phyloP scores from a whole-genome alignment of 1,140 invertebrate genomes.

The Chelonus insularis region DNA sequence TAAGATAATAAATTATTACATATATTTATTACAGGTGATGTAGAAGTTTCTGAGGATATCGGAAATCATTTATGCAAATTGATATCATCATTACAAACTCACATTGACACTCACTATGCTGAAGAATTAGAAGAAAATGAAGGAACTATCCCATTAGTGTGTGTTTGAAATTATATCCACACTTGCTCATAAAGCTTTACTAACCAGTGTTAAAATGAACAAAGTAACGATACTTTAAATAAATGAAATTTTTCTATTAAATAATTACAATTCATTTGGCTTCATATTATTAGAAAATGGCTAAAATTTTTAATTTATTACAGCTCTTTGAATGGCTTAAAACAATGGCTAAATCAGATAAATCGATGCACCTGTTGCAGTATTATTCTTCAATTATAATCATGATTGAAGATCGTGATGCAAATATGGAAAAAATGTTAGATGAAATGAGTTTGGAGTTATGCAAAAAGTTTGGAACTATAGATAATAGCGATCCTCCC shows the following conservation, averaged over 20 bases:
- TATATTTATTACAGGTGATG: too few relatives aligned
- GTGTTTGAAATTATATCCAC: conserved; percentile 53
- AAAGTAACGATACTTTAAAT: conserved; percentile 30
- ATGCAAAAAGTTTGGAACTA: conserved; percentile 46
- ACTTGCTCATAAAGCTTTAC: conserved; percentile 51
- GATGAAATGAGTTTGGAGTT: conserved; percentile 52
- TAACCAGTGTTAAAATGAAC: conserved; percentile 36
- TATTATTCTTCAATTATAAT: conserved; percentile 47
- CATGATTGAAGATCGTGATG: conserved; percentile 45
- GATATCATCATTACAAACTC: conserved; percentile 35
- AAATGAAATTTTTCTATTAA: too few relatives aligned
- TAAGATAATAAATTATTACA: too few relatives aligned
- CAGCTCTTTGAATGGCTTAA: conserved; percentile 49
- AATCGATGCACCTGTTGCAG: conserved; percentile 36
- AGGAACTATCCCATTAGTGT: conserved; percentile 41
- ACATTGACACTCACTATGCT: conserved; percentile 34
- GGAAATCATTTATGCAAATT: conserved; percentile 40
- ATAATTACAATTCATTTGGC: too few relatives aligned
- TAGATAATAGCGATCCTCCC: conserved; percentile 41
- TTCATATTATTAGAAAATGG: too few relatives aligned
- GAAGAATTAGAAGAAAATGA: conserved; percentile 44
- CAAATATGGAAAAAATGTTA: conserved; percentile 45
- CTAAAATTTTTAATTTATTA: background rate
- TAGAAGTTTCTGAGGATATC: conserved; percentile 28
- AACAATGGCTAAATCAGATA: conserved; percentile 43